Base-by-base conservation (phyloP, 2,888 invertebrate genomes). In the Meganola albula region DNA sequence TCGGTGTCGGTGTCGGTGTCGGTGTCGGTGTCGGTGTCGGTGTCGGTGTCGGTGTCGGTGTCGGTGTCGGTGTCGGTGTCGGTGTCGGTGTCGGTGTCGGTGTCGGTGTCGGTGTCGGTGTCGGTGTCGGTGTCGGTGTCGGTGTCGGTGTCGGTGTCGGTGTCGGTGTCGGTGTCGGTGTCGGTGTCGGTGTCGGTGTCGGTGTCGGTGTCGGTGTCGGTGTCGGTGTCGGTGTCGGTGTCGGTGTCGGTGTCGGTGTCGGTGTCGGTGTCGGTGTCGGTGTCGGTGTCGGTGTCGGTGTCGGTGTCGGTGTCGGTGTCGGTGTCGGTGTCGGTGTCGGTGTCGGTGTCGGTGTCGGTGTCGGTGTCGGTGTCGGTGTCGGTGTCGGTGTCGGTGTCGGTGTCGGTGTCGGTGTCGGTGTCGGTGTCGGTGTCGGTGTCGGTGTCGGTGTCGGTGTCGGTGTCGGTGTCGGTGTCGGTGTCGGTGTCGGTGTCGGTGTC, bases 21-120 rank as follows among this genome's bases (percentile, higher is more conserved):
- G 24, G 24, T 24, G 24, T 24, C 3, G 24, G 24, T 24, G 9
- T 10, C 11, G 24, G 24, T 24, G 24, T 24, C 4, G 9, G 24
- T 24, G 9, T 10, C 11, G 27, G 16, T 10, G 16, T 27, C 12
- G n/a, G 20, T 12, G 16, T 16, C 6, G 16, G 16, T 16, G 16
- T 16, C 6, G 16, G 16, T 16, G 16, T 16, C 6, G 16, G 16
- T 16, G 16, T 16, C 6, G 16, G 16, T 16, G 16, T 16, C 6
- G 16, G 16, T 16, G 16, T 16, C 6, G 16, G 16, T 16, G 16
- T 16, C 6, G 16, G 16, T 16, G 16, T 16, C 6, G 16, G 16
- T 16, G 16, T 16, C 6, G 16, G 16, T 16, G 16, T 16, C 6
- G 16, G 16, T 16, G 16, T 16, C 6, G 16, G 16, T 16, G 16